Evolutionary conservation across 2,888 invertebrate species (phyloP), one percentile per base, ranked within the genome.

Genomic region (Napeogenes inachia): DNA sequence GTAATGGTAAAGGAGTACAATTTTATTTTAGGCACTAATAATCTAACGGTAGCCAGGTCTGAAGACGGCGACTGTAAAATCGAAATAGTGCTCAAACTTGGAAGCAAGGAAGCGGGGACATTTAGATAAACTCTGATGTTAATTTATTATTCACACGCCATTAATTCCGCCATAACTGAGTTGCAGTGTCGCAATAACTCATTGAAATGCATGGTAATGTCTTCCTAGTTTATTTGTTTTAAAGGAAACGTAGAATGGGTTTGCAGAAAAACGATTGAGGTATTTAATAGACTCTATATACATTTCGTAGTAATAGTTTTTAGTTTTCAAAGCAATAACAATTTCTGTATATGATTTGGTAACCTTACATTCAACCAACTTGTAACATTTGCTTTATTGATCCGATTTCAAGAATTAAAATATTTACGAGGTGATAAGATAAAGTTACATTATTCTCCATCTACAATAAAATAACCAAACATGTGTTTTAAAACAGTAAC

Each of bases 71-170:
- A 59, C 47, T 57, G 55, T 61, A 64, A 60, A 62, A 62, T 66
- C 50, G 53, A 60, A 62, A 66, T 62, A 64, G 59, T 62, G 50
- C 42, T 60, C 46, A 59, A 63, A 67, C 55, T 75, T 64, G 50
- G 64, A 64, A 65, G 61, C 75, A 74, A 79, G 81, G 81, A 81
- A 82, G 76, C 76, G 72, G 72, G 70, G 71, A 77, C 85, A 79
- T 83, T 83, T 75, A 85, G 85, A 86, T 85, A 85, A 78, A 77
- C 78, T 75, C 73, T 76, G 72, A 84, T 80, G 82, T 81, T 85
- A 85, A 87, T 87, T 84, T 82, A 82, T 87, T 83, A 87, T 83
- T 81, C 78, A 78, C 84, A 77, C 77, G 68, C 84, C 87, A 87
- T 87, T 87, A 80, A 83, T 75, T 77, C 72, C 73, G 76, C 76